phyloP scores from a whole-genome alignment of 2,113 vertebrate genomes.

The Haemorhous mexicanus region DNA sequence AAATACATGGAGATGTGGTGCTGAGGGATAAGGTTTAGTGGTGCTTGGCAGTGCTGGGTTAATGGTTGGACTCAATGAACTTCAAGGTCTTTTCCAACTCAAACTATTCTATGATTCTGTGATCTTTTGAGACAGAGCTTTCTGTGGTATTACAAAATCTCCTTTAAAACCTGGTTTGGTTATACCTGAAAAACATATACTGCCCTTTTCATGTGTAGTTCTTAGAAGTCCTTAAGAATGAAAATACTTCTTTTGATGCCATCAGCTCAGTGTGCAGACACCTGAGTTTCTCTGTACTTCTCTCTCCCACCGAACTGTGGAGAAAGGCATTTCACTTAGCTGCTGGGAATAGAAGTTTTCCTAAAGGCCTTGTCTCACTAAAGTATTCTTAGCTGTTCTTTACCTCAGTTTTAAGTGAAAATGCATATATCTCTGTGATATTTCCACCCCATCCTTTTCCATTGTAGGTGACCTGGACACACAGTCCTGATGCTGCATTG shows the following conservation, averaged over 20 bases:
- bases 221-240: background rate
- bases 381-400: background rate
- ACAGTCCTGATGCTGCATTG: background rate
- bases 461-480: background rate
- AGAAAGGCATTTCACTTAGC: background rate
- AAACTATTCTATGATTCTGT: background rate
- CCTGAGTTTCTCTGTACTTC: background rate
- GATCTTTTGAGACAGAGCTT: background rate
- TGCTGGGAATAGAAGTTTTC: background rate
- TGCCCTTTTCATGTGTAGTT: background rate
- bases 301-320: background rate
- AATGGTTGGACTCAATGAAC: background rate
- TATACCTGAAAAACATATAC: background rate
- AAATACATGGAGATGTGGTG: background rate
- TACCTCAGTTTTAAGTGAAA: background rate
- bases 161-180: background rate
- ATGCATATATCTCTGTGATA: background rate
- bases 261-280: background rate
- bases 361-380: background rate
- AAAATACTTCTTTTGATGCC: background rate
- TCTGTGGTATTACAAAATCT: background rate
- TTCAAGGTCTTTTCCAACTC: background rate
- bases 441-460: background rate
- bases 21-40: background rate
- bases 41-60: background rate